These are phyloP conservation scores for Arenaria interpres DNA, from an alignment of 2,113 vertebrate genomes.

Conservation along the genomic window DNA sequence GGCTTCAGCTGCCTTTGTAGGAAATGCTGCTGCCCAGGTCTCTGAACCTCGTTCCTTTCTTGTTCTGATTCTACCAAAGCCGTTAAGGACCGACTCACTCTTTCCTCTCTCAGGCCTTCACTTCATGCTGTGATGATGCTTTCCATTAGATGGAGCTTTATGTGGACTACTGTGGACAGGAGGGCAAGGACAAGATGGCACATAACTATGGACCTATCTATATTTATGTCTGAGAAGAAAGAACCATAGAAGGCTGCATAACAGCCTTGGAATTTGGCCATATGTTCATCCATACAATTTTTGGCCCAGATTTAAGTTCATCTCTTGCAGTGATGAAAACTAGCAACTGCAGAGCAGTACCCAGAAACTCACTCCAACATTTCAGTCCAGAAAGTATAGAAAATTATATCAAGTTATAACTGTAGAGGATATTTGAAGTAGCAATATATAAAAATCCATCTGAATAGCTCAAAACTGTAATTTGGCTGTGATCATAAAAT, in stretches of 20 bases:
- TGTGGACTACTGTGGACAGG: background rate
- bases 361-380: background rate
- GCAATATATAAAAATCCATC: background rate
- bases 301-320: background rate
- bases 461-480: background rate
- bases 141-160: background rate
- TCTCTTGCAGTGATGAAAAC: background rate
- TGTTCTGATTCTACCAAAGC: background rate
- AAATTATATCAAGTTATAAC: background rate
- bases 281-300: background rate
- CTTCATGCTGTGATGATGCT: background rate
- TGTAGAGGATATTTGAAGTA: background rate
- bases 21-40: background rate
- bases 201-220: background rate
- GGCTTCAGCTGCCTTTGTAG: background rate
- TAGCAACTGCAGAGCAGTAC: background rate
- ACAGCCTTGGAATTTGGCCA: background rate
- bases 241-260: background rate
- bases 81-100: background rate
- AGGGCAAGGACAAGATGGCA: background rate
- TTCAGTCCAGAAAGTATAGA: background rate
- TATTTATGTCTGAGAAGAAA: background rate
- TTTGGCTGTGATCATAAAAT: background rate
- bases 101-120: background rate
- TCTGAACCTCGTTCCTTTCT: background rate